These are phyloP conservation scores for Caenorhabditis sp. DNA, from an alignment of 2,888 invertebrate species.

Conservation along the genomic window DNA sequence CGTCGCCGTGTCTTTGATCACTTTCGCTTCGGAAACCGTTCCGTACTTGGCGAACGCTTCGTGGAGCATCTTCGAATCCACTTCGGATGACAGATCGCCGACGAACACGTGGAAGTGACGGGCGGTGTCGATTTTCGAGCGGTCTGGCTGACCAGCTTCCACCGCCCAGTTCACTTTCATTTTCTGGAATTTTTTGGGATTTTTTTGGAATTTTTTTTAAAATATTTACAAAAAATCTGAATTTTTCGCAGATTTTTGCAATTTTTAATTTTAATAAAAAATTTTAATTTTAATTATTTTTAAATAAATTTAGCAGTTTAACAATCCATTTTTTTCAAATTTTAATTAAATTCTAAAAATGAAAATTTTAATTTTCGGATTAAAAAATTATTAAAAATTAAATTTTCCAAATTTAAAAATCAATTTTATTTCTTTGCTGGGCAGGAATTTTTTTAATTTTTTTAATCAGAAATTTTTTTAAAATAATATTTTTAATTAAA, in stretches of 20 bases:
- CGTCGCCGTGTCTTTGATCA: conserved; percentile 98
- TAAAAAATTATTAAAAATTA: too few species aligned
- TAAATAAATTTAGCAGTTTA: too few species aligned
- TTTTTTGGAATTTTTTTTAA: not conserved
- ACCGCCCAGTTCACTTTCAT: conserved; percentile 99
- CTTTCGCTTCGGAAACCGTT: conserved; percentile 99
- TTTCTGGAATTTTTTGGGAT: conserved; percentile 86
- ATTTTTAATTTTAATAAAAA: too few species aligned
- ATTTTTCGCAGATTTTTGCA: not conserved
- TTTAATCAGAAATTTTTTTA: too few species aligned
- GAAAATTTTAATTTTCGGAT: too few species aligned
- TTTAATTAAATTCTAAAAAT: not conserved
- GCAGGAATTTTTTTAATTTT: too few species aligned
- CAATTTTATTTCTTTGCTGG: too few species aligned
- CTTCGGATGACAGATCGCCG: conserved; percentile 98
- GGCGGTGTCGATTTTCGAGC: conserved; percentile 88
- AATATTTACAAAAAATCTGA: not conserved
- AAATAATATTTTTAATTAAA: too few species aligned
- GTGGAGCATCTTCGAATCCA: conserved; percentile 96
- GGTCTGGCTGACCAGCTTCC: conserved; percentile 92
- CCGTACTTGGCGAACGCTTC: conserved; percentile 99
- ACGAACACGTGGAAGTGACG: conserved; percentile 99
- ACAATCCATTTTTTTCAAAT: not conserved
- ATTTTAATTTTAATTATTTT: too few species aligned
- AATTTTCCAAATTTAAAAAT: too few species aligned